These are phyloP conservation scores for Brachyalestes nurse DNA, from an alignment of 2,797 vertebrate genomes.

Conservation along the genomic window DNA sequence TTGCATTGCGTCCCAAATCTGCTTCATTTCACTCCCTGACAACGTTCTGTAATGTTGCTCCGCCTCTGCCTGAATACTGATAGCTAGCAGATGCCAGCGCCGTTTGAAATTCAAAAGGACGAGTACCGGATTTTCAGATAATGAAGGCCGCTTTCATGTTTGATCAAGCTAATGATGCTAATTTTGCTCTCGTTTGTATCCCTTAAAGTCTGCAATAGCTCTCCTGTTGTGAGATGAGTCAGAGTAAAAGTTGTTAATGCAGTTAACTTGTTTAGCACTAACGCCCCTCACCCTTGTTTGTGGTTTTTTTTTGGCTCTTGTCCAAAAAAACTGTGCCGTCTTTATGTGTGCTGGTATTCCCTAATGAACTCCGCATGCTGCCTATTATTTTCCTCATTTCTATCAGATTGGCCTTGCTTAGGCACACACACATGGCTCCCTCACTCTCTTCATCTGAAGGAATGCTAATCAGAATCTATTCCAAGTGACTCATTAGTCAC, in stretches of 20 bases:
- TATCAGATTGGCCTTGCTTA: conserved; percentile 13
- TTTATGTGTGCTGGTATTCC: not conserved
- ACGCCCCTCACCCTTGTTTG: not conserved
- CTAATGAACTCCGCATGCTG: not conserved
- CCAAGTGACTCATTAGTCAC: conserved; percentile 23
- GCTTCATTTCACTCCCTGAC: conserved; percentile 32
- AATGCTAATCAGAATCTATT: conserved; percentile 31
- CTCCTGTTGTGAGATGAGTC: conserved; percentile 6
- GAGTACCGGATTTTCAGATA: conserved; percentile 24
- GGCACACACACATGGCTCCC: not conserved
- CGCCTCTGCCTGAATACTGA: conserved; percentile 33
- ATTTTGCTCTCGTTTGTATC: conserved; percentile 38
- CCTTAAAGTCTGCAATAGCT: not conserved
- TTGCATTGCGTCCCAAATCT: conserved; percentile 21
- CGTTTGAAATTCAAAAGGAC: conserved; percentile 41
- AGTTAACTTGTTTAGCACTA: not conserved
- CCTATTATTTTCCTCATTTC: conserved; percentile 25
- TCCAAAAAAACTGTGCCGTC: not conserved
- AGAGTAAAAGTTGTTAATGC: conserved; percentile 9
- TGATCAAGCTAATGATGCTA: conserved; percentile 43
- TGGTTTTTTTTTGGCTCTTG: not conserved
- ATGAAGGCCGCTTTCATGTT: conserved; percentile 48
- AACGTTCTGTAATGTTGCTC: conserved; percentile 18
- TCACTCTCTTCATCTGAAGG: conserved; percentile 1
- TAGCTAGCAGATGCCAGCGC: conserved; percentile 27